These are phyloP conservation scores for Chydorus sphaericus DNA, from an alignment of 2,888 invertebrate species.

Conservation along the genomic window DNA sequence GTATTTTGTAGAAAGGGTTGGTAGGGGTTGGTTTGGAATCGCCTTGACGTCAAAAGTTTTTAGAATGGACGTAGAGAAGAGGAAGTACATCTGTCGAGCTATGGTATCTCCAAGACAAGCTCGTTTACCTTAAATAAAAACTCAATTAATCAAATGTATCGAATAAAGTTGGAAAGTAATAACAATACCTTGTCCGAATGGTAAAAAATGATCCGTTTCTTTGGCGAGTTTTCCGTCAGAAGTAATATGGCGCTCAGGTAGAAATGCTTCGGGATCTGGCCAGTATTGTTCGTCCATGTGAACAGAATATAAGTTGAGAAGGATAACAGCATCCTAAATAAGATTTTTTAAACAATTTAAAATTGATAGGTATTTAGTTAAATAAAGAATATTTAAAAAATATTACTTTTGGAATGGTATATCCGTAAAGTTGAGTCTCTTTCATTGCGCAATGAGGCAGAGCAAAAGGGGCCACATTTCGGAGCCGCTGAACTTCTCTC, in stretches of 20 bases:
- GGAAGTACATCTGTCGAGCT: too few species aligned
- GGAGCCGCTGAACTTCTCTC: constrained; percentile 35
- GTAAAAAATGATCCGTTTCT: constrained; percentile 20
- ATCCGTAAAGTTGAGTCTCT: constrained; percentile 39
- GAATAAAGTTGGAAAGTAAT: too few species aligned
- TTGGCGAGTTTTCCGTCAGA: constrained; percentile 19
- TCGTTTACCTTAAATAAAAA: too few species aligned
- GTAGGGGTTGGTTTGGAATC: too few species aligned
- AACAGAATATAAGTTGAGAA: constrained; percentile 20
- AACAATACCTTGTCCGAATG: too few species aligned
- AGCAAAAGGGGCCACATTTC: constrained; percentile 32
- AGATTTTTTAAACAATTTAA: not conserved
- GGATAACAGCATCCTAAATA: constrained; percentile 17
- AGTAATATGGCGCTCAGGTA: constrained; percentile 22
- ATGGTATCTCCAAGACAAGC: too few species aligned
- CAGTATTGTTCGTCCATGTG: constrained; percentile 21
- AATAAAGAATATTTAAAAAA: not conserved
- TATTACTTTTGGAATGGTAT: constrained; percentile 34
- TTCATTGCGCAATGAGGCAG: constrained; percentile 37
- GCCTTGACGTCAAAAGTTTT: too few species aligned
- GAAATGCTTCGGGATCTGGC: constrained; percentile 21
- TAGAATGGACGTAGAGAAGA: too few species aligned
- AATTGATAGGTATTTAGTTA: not conserved
- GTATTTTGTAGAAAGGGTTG: too few species aligned
- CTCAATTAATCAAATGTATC: too few species aligned